Conservation (phyloP, 2,888 invertebrate genomes). For the Drosophila fungiperda region DNA sequence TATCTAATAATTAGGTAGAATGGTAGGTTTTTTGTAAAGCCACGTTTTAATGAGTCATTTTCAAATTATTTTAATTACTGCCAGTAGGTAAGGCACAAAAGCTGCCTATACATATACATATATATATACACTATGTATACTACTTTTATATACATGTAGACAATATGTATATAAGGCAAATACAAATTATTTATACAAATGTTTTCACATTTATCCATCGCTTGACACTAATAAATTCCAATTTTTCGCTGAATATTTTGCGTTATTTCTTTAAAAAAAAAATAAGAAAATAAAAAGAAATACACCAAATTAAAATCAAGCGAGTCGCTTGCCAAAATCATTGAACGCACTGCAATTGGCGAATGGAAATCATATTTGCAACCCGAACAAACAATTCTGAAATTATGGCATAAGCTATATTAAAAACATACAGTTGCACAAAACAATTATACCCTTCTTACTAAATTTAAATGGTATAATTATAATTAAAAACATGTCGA, state of each 20-base stretch:
- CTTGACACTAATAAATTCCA: conserved; percentile 62
- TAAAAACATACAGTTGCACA: too few relatives aligned
- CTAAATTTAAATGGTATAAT: background rate
- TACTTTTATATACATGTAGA: background rate
- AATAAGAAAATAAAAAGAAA: conserved; percentile 13
- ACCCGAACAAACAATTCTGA: conserved; percentile 1
- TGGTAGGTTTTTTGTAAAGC: background rate
- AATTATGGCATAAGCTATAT: background rate
- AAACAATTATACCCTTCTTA: too few relatives aligned
- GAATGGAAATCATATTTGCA: background rate
- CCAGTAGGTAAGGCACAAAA: conserved; percentile 10
- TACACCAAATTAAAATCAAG: background rate
- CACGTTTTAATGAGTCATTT: conserved; percentile 16
- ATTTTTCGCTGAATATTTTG: conserved; percentile 29
- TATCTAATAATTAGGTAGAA: conserved; percentile 9
- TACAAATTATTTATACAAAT: conserved; percentile 62
- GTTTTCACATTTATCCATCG: conserved; percentile 43
- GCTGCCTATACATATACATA: background rate
- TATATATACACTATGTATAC: background rate
- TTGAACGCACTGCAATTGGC: conserved; percentile 8
- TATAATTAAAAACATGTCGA: background rate
- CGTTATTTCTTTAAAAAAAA: conserved; percentile 7
- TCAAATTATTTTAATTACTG: conserved; percentile 27
- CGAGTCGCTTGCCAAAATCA: conserved; percentile 15
- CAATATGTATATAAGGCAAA: conserved; percentile 9